phyloP scores from a whole-genome alignment of 2,797 vertebrate genomes.

The Babyrousa celebensis region DNA sequence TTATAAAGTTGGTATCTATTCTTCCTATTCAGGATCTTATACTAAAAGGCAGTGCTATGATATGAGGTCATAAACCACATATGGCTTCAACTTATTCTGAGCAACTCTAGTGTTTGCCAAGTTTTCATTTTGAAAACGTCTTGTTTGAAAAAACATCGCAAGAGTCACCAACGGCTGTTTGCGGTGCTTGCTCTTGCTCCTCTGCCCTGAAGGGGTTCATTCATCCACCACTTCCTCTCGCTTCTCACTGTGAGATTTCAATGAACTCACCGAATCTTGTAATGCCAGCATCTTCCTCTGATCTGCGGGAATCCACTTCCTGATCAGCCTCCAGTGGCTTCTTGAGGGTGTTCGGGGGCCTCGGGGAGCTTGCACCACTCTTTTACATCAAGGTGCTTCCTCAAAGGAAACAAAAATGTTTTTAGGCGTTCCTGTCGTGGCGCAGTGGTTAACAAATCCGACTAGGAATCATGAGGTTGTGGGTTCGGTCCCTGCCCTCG shows the following conservation, averaged over 20 bases:
- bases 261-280: rapidly evolving
- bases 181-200: not conserved
- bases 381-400: not conserved
- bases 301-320: not conserved
- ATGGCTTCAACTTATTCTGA: not conserved
- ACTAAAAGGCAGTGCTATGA: not conserved
- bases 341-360: too few species aligned
- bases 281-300: not conserved
- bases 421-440: too few species aligned
- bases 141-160: not conserved
- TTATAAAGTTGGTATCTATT: not conserved
- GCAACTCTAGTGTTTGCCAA: not conserved
- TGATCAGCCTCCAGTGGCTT: not conserved
- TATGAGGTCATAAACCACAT: not conserved
- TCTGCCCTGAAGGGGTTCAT: too few species aligned
- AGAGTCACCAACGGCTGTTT: not conserved
- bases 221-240: not conserved
- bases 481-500: too few species aligned
- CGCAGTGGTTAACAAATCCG: too few species aligned
- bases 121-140: not conserved
- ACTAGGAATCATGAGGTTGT: too few species aligned
- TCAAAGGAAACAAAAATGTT: too few species aligned
- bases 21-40: not conserved
- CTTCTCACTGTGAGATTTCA: not conserved
- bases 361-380: not conserved